Conservation (phyloP, 2,797 vertebrate genomes). For the Lepidocolaptes lacrymiger region DNA sequence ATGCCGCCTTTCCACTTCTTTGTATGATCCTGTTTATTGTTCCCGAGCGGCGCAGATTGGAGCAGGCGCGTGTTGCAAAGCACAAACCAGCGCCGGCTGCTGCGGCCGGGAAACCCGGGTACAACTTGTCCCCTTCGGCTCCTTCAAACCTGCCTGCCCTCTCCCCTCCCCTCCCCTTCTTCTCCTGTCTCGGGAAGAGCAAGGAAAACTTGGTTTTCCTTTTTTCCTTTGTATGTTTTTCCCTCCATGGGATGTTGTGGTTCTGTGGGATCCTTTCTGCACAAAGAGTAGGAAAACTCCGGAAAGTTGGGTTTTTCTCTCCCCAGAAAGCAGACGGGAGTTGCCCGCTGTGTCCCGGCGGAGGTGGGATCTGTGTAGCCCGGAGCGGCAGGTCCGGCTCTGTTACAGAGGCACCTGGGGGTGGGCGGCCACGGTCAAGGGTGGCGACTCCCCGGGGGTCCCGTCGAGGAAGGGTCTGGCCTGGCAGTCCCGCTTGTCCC, state of each 20-base stretch:
- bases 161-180: neutral
- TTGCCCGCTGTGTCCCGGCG: neutral
- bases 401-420: neutral
- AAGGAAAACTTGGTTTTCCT: neutral
- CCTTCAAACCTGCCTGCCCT: neutral
- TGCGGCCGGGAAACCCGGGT: neutral
- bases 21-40: constrained; percentile 66
- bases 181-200: neutral
- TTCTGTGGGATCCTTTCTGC: neutral
- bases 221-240: rapidly evolving
- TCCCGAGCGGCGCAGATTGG: constrained; percentile 49
- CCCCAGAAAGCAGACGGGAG: neutral
- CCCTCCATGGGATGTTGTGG: neutral
- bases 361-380: rapidly evolving
- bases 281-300: neutral
- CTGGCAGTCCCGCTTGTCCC: neutral
- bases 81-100: constrained; percentile 33
- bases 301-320: neutral
- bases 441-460: neutral
- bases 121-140: neutral
- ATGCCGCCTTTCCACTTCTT: constrained; percentile 62
- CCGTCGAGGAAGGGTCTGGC: neutral
- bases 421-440: neutral
- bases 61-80: constrained; percentile 59
- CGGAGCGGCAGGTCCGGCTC: neutral